A percentile compares a stretch with the other conserved stretches of the same genome.
These are phyloP conservation scores for Notarius quadriscutis DNA, from an alignment of 2,113 vertebrate genomes.

Conservation along the genomic window DNA sequence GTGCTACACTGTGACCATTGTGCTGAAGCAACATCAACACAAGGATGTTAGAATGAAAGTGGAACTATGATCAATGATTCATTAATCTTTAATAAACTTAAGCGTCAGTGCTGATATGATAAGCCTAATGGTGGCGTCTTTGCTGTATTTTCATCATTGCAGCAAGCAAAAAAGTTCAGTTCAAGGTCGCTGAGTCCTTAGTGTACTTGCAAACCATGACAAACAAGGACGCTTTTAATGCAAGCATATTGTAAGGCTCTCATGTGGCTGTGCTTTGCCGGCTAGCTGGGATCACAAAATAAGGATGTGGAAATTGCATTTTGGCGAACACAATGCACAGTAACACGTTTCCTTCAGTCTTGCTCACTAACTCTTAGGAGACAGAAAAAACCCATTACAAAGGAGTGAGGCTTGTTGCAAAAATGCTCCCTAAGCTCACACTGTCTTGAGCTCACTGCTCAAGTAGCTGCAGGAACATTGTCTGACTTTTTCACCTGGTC, in stretches of 20 bases:
- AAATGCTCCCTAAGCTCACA: conserved; percentile 64
- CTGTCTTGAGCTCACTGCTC: conserved; percentile 64
- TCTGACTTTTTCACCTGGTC: conserved; percentile 71
- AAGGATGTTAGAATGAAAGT: conserved; percentile 69
- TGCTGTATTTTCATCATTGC: conserved; percentile 40
- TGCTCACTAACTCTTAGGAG: conserved; percentile 63
- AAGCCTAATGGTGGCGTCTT: conserved; percentile 59
- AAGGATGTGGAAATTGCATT: conserved; percentile 51
- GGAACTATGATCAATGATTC: conserved; percentile 68
- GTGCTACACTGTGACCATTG: conserved; percentile 66
- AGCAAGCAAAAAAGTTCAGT: conserved; percentile 36
- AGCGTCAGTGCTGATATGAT: conserved; percentile 61
- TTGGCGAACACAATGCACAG: conserved; percentile 54
- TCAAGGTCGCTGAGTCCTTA: conserved; percentile 39
- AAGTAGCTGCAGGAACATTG: conserved; percentile 66
- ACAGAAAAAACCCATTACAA: conserved; percentile 72
- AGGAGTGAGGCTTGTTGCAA: conserved; percentile 62
- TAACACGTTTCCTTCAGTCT: conserved; percentile 68
- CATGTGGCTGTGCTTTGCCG: conserved; percentile 46
- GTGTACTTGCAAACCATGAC: conserved; percentile 26
- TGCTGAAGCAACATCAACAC: conserved; percentile 69
- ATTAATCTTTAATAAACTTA: conserved; percentile 69
- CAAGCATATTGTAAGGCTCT: conserved; percentile 37
- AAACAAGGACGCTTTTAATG: conserved; percentile 28
- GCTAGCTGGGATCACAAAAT: conserved; percentile 40